Percentiles rank a stretch among this genome's conserved stretches.
Evolutionary conservation across 2,888 invertebrate species (phyloP).

Genomic region (Lathronympha strigana): DNA sequence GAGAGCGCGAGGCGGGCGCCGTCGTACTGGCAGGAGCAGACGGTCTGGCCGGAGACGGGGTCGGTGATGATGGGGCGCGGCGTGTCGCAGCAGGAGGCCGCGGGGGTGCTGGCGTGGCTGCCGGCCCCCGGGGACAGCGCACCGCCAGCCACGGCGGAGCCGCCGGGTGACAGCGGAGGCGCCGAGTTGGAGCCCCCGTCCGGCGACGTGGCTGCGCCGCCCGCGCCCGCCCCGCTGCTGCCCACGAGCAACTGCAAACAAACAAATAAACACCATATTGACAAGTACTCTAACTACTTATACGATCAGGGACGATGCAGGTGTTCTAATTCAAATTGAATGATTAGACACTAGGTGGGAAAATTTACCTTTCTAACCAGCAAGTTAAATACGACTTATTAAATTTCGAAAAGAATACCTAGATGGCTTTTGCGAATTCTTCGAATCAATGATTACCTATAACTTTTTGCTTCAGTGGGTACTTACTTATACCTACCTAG

Average conservation of each 20-base stretch:
- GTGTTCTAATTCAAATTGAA: too few species aligned
- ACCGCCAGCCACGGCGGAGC: conserved; percentile 85
- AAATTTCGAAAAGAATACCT: too few species aligned
- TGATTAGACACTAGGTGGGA: too few species aligned
- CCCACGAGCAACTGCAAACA: conserved; percentile 88
- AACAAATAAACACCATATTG: conserved; percentile 22
- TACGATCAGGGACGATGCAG: too few species aligned
- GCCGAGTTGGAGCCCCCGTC: conserved; percentile 88
- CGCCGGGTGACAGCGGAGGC: conserved; percentile 89
- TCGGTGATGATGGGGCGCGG: conserved; percentile 96
- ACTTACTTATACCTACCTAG: too few species aligned
- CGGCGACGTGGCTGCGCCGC: conserved; percentile 90
- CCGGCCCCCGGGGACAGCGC: conserved; percentile 85
- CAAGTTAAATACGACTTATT: too few species aligned
- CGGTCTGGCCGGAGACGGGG: conserved; percentile 95
- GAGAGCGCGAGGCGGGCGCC: conserved; percentile 93
- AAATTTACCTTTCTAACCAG: too few species aligned
- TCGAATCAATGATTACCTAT: too few species aligned
- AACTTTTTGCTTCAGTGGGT: too few species aligned
- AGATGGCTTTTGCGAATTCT: too few species aligned
- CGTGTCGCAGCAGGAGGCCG: conserved; percentile 92
- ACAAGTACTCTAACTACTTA: too few species aligned
- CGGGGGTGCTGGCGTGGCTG: conserved; percentile 80
- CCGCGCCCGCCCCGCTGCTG: conserved; percentile 89
- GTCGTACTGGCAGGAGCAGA: conserved; percentile 97